These are phyloP conservation scores for Arctopsyche grandis DNA, from an alignment of 1,140 invertebrate species.

Conservation along the genomic window DNA sequence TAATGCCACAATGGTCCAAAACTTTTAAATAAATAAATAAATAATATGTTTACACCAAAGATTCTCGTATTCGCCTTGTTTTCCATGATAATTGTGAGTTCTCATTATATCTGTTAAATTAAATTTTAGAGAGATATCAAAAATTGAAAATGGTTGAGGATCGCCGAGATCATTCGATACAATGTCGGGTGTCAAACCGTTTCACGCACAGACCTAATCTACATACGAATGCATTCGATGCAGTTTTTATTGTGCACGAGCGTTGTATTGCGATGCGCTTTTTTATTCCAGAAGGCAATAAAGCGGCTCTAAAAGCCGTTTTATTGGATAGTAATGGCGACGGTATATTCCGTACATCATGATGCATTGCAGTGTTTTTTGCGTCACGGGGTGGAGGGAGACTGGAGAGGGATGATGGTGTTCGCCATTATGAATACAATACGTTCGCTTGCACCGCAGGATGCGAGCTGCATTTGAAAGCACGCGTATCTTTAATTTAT, in stretches of 20 bases:
- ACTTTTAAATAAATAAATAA: no score
- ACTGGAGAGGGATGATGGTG: not conserved
- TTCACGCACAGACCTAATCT: no score
- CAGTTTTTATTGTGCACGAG: not conserved
- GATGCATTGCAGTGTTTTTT: constrained; percentile 18
- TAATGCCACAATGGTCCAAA: no score
- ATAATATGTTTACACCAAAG: no score
- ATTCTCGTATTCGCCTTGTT: no score
- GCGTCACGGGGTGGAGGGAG: not conserved
- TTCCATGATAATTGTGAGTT: no score
- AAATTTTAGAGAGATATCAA: no score
- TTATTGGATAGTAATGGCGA: constrained; percentile 20
- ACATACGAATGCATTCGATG: constrained; percentile 3
- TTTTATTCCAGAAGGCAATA: not conserved
- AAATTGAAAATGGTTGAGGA: no score
- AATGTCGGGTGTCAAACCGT: no score
- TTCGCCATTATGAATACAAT: constrained; percentile 37
- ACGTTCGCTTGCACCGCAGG: constrained; percentile 25
- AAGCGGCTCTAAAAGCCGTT: constrained; percentile 2
- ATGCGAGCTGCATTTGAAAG: constrained; percentile 42
- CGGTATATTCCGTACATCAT: not conserved
- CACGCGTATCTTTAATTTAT: constrained; percentile 43
- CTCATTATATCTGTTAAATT: no score
- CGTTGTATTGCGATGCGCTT: not conserved
- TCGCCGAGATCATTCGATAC: no score